phyloP scores from a whole-genome alignment of 2,113 vertebrate species.

The Climacteris rufus region DNA sequence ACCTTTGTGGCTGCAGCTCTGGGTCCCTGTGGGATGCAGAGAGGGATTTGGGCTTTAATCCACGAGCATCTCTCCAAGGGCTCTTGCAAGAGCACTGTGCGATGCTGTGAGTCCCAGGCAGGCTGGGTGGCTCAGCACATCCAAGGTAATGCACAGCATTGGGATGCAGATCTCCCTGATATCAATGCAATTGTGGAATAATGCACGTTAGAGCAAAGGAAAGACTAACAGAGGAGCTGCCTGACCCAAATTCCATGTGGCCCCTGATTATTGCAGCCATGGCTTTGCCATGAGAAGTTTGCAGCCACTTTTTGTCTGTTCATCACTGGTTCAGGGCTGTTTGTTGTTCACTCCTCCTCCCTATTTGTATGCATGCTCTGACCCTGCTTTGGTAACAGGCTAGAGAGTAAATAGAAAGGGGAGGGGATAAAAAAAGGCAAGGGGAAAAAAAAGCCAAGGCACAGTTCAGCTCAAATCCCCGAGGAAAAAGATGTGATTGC shows the following conservation, averaged over 20 bases:
- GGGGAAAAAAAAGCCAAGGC: background rate
- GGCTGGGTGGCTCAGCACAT: background rate
- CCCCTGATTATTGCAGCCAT: background rate
- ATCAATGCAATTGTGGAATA: fast-evolving
- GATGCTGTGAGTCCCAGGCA: background rate
- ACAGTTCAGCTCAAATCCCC: slow-evolving; percentile 68
- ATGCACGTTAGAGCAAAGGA: background rate
- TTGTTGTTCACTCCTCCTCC: background rate
- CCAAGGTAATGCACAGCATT: background rate
- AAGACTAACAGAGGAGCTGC: fast-evolving
- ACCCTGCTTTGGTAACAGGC: slow-evolving; percentile 60
- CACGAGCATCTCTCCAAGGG: background rate
- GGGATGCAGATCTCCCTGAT: background rate
- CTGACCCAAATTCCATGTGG: background rate
- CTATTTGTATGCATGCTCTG: slow-evolving; percentile 69
- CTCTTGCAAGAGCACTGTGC: background rate
- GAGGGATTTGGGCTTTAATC: background rate
- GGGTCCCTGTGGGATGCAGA: background rate
- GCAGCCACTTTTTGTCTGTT: background rate
- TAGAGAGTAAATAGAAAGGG: slow-evolving; percentile 71
- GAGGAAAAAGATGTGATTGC: slow-evolving; percentile 76
- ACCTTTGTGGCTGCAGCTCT: fast-evolving
- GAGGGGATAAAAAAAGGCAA: background rate
- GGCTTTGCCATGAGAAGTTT: background rate
- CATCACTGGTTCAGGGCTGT: background rate